Conservation (phyloP, 2,888 invertebrate species). For the Watsonalla binaria region DNA sequence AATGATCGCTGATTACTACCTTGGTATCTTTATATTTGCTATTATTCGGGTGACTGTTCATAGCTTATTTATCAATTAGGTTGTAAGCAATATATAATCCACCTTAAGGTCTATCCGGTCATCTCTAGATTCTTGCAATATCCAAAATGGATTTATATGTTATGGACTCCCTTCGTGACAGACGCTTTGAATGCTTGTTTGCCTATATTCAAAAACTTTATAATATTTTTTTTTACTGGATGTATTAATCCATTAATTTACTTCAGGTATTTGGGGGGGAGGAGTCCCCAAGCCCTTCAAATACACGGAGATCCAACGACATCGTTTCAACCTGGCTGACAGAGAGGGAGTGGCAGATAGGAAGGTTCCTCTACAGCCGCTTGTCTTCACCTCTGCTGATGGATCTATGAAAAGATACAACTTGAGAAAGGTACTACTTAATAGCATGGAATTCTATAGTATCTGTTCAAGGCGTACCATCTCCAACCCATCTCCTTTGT, state of each 20-base stretch:
- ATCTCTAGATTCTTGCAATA: no score
- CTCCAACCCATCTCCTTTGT: no score
- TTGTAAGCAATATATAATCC: no score
- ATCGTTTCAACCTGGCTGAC: constrained; percentile 91
- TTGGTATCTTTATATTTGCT: constrained; percentile 76
- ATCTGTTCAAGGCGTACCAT: no score
- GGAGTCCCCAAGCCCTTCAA: constrained; percentile 97
- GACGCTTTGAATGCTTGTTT: no score
- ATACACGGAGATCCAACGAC: constrained; percentile 97
- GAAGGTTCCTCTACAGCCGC: constrained; percentile 96
- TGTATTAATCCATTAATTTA: not conserved
- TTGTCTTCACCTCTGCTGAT: constrained; percentile 94
- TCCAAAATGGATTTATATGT: no score
- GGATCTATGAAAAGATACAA: constrained; percentile 94
- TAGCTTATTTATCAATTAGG: no score
- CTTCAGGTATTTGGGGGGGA: constrained; percentile 91
- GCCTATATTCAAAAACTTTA: no score
- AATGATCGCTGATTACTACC: constrained; percentile 97
- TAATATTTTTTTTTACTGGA: no score
- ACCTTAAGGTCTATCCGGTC: no score
- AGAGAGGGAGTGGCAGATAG: constrained; percentile 94
- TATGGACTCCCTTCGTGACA: no score
- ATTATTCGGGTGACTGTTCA: no score
- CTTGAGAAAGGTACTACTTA: constrained; percentile 87
- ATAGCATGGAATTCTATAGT: not conserved